A percentile compares a stretch with the other conserved stretches of the same genome.
Conservation (phyloP, 1,140 invertebrate genomes). For the Hylaeus anthracinus region DNA sequence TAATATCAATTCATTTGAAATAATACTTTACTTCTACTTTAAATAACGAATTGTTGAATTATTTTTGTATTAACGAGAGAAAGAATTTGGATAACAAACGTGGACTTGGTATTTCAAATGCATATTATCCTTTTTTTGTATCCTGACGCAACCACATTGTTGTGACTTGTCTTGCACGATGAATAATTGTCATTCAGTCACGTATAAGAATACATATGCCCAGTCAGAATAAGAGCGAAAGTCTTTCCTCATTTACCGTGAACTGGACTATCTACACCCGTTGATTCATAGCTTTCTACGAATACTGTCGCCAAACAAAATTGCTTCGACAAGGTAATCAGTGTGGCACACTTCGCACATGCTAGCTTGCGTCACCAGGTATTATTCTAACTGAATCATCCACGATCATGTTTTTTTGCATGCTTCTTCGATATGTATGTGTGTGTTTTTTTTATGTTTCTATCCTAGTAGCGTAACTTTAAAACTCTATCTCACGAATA, state of each 20-base stretch:
- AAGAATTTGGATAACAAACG: too few species aligned
- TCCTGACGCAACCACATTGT: too few species aligned
- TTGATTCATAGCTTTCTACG: not conserved
- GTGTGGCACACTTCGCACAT: not conserved
- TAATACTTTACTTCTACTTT: too few species aligned
- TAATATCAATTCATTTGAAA: too few species aligned
- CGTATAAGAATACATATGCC: not conserved
- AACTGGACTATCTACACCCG: too few species aligned
- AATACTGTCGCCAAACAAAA: not conserved
- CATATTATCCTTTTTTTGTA: not conserved
- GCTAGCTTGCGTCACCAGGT: not conserved
- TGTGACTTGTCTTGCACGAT: not conserved
- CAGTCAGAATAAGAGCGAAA: not conserved
- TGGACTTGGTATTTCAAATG: not conserved
- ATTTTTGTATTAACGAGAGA: too few species aligned
- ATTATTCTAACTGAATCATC: not conserved
- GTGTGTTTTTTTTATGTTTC: too few species aligned
- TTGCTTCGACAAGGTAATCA: not conserved
- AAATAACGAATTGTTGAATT: too few species aligned
- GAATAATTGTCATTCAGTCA: conserved; percentile 15
- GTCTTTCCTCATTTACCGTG: not conserved
- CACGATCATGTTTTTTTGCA: too few species aligned
- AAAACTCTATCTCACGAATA: too few species aligned
- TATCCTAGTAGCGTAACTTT: too few species aligned
- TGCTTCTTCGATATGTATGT: too few species aligned